phyloP scores from a whole-genome alignment of 2,888 invertebrate genomes.

The Cyclophora punctaria region DNA sequence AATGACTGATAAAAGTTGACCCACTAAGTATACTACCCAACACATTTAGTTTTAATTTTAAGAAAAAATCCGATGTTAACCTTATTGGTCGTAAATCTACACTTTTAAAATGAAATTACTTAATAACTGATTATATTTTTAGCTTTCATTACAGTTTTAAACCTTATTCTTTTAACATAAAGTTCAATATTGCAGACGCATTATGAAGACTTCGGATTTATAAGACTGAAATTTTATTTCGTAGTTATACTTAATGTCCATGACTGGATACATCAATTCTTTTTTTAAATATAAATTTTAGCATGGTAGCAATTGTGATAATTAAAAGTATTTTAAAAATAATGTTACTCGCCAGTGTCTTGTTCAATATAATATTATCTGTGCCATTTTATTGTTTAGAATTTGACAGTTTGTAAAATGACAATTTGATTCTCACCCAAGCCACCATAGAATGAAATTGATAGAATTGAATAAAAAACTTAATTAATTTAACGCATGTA shows the following conservation, averaged over 20 bases:
- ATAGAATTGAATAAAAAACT: slow-evolving; percentile 3
- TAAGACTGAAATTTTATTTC: slow-evolving; percentile 64
- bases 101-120: slow-evolving; percentile 2
- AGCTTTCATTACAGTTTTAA: not conserved
- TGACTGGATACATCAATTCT: slow-evolving; percentile 49
- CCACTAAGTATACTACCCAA: no score
- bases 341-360: no score
- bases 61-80: slow-evolving; percentile 43
- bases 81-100: slow-evolving; percentile 25
- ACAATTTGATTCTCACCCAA: no score
- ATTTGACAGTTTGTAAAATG: no score
- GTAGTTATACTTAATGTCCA: slow-evolving; percentile 47
- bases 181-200: slow-evolving; percentile 28
- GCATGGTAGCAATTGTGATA: slow-evolving; percentile 60
- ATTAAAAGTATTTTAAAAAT: slow-evolving; percentile 53
- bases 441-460: slow-evolving; percentile 6
- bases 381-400: slow-evolving; percentile 1
- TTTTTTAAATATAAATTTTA: slow-evolving; percentile 42
- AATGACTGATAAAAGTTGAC: slow-evolving; percentile 2
- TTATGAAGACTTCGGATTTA: slow-evolving; percentile 43
- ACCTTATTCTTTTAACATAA: slow-evolving; percentile 4
- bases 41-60: slow-evolving; percentile 32
- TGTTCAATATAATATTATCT: slow-evolving; percentile 2
- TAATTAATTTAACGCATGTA: slow-evolving; percentile 54
- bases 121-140: no score